Conservation (phyloP, 2,113 vertebrate species). For the Nerophis ophidion region DNA sequence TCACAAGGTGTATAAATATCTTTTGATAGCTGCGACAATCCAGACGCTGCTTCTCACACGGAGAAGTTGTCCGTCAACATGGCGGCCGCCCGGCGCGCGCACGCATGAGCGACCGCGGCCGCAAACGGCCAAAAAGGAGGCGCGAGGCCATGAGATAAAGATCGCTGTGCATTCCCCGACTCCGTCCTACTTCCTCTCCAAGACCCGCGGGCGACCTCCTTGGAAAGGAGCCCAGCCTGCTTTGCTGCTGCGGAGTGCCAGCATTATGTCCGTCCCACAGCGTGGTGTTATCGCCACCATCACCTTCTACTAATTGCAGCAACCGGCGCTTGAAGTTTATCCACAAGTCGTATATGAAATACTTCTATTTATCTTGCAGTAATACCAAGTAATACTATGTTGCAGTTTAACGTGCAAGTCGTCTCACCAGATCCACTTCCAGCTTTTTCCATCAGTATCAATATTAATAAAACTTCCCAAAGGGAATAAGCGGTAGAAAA, state of each 20-base stretch:
- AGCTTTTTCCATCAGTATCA: no score
- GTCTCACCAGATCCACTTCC: no score
- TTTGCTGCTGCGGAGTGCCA: conserved; percentile 59
- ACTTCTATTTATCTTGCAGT: no score
- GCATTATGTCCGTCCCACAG: conserved; percentile 60
- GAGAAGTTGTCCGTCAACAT: conserved; percentile 50
- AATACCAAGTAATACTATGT: no score
- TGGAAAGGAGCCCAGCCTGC: conserved; percentile 71
- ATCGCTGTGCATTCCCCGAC: conserved; percentile 71
- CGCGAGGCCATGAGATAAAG: conserved; percentile 69
- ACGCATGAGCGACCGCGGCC: conserved; percentile 35
- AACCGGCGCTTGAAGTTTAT: no score
- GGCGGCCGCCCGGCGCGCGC: conserved; percentile 30
- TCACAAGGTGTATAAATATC: neutral
- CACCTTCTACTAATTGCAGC: conserved; percentile 81
- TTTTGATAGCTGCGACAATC: conserved; percentile 5
- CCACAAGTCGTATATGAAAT: no score
- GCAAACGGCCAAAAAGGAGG: conserved; percentile 49
- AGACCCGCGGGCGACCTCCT: conserved; percentile 76
- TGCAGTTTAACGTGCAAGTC: no score
- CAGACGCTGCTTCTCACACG: conserved; percentile 16
- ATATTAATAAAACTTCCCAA: no score
- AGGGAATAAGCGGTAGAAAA: no score
- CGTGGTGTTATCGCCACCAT: conserved; percentile 77
- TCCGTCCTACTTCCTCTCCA: conserved; percentile 83